Evolutionary conservation across 2,797 vertebrate genomes (phyloP), one percentile per base, ranked within the genome.

Genomic region (Falco rusticolus): DNA sequence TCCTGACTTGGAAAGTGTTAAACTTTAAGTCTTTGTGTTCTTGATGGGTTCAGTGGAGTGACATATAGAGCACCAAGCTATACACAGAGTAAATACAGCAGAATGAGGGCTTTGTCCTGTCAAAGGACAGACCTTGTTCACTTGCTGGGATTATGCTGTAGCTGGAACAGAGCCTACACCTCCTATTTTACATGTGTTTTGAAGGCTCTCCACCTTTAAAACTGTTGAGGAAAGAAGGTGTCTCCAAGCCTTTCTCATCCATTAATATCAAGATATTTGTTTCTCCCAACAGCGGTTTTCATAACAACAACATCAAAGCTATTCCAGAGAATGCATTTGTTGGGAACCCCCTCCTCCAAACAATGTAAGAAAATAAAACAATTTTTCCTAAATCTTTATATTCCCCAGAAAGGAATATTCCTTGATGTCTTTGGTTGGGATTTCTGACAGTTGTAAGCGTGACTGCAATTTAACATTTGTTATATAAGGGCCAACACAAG

Each of bases 271-370:
- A 75, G 65, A 41, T 43, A 51, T 94, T 91, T 94, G 57, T 96
- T 74, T 95, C 95, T 76, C 92, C 92, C 96, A 97, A 89, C 98
- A 99, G 99, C 2, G 99, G 99, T 21, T 99, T 99, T 98, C 99
- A 99, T 95, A 99, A 99, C 98, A 99, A 99, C 98, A 99, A 99
- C 97, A 99, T 99, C 98, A 99, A 98, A 98, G 98, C 98, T 82
- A 99, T 99, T 96, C 99, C 99, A 15, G 99, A 99, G 97, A 98
- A 98, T 11, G 99, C 99, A 37, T 99, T 99, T 92, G 97, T 98
- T 97, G 99, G 99, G 94, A 99, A 99, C 96, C 99, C 99, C 50
- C 98, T 99, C 66, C 98, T 99, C 63, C 99, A 99, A 97, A 99
- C 99, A 68, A 99, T 99, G 99, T 99, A 98, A 99, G 99, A 97